Evolutionary conservation across 2,113 vertebrate genomes (phyloP).

Genomic region (Hyla sarda): DNA sequence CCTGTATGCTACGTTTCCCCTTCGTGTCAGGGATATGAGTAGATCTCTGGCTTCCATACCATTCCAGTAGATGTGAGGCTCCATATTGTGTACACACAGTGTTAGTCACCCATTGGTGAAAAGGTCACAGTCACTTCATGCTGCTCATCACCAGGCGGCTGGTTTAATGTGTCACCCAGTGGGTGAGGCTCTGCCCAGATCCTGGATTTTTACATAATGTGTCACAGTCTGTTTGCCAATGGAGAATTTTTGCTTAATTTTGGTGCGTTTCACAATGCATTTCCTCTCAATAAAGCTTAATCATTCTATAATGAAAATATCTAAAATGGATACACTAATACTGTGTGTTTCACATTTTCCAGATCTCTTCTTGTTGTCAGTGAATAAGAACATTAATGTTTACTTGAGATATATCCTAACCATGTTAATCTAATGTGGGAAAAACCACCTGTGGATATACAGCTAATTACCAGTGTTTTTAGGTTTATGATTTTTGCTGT

Average conservation of each 20-base stretch:
- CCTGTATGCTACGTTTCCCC: not conserved
- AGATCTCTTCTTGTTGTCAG: not conserved
- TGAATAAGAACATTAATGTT: not conserved
- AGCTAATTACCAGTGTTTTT: too few species aligned
- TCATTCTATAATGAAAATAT: too few species aligned
- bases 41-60: not conserved
- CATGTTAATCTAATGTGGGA: too few species aligned
- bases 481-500: too few species aligned
- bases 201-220: not conserved
- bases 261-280: not conserved
- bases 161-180: conserved; percentile 10
- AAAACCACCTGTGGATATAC: too few species aligned
- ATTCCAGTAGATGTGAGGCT: not conserved
- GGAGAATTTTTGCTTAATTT: not conserved
- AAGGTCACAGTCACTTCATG: not conserved
- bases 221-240: not conserved
- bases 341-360: not conserved
- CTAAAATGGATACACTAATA: not conserved
- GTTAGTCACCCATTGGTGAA: conserved; percentile 4
- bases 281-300: too few species aligned
- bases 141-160: not conserved
- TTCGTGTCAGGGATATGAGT: not conserved
- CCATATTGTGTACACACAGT: not conserved
- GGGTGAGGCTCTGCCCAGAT: not conserved
- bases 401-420: too few species aligned